A percentile compares a stretch with the other conserved stretches of the same genome.
Evolutionary conservation across 2,113 vertebrate species (phyloP).

Genomic region (Erythrocercus mccallii): DNA sequence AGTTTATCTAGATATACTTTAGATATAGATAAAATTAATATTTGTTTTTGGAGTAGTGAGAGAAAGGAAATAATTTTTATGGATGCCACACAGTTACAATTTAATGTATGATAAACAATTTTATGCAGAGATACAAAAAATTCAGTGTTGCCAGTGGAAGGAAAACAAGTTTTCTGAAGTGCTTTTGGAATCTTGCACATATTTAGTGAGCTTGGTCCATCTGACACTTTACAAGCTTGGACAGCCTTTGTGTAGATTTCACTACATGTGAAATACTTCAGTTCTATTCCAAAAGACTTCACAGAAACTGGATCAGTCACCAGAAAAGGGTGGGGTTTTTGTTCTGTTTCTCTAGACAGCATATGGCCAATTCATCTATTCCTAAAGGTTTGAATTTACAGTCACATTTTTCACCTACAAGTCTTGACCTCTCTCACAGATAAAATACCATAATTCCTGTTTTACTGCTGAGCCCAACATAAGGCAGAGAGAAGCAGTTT

Average conservation of each 20-base stretch:
- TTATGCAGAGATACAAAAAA: background rate
- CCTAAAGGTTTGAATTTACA: background rate
- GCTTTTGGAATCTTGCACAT: slow-evolving; percentile 24
- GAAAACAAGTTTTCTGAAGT: slow-evolving; percentile 3
- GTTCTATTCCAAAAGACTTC: slow-evolving; percentile 13
- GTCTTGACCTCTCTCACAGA: background rate
- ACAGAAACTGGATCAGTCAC: slow-evolving; percentile 1
- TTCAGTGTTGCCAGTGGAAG: background rate
- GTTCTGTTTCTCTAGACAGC: background rate
- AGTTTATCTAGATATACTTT: background rate
- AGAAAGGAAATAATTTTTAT: background rate
- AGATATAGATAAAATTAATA: background rate
- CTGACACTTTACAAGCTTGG: slow-evolving; percentile 20
- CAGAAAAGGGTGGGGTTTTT: slow-evolving; percentile 7
- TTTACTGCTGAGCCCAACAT: background rate
- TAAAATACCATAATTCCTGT: background rate
- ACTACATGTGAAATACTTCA: slow-evolving; percentile 11
- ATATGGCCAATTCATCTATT: background rate
- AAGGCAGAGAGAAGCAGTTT: background rate
- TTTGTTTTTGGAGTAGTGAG: background rate
- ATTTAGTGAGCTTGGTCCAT: background rate
- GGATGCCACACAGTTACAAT: background rate
- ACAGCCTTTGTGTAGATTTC: slow-evolving; percentile 5
- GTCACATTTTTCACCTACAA: background rate
- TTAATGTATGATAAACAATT: slow-evolving; percentile 11